Percentiles rank a stretch among this genome's conserved stretches.
These are phyloP conservation scores for Seriola rivoliana DNA, from an alignment of 2,113 vertebrate species.

Conservation along the genomic window DNA sequence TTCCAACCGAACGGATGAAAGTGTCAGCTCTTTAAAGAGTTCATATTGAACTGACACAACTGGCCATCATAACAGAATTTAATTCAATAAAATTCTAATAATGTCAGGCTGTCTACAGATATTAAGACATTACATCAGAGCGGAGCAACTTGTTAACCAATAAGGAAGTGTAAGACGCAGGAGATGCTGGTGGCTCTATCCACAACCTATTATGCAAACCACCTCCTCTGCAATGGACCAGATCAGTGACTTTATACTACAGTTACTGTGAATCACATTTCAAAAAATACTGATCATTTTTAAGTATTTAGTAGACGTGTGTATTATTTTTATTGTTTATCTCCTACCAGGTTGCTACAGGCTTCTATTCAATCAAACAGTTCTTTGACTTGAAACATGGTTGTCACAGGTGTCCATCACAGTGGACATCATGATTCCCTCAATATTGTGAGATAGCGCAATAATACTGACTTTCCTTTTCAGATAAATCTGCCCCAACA, in stretches of 20 bases:
- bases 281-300: background rate
- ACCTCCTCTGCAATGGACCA: background rate
- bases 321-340: background rate
- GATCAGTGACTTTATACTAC: background rate
- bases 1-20: constrained; percentile 35
- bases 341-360: background rate
- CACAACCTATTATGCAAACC: background rate
- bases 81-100: background rate
- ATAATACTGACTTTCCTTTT: background rate
- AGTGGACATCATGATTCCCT: background rate
- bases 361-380: background rate
- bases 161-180: background rate
- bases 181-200: background rate
- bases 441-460: background rate
- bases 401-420: background rate
- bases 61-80: background rate
- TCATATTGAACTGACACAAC: constrained; percentile 19
- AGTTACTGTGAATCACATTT: background rate
- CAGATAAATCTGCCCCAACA: background rate
- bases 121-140: background rate
- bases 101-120: background rate
- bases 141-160: background rate
- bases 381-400: background rate
- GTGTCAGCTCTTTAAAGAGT: constrained; percentile 27
- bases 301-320: background rate